These are phyloP conservation scores for Kryptopterus vitreolus DNA, from an alignment of 2,797 vertebrate species.

Conservation along the genomic window DNA sequence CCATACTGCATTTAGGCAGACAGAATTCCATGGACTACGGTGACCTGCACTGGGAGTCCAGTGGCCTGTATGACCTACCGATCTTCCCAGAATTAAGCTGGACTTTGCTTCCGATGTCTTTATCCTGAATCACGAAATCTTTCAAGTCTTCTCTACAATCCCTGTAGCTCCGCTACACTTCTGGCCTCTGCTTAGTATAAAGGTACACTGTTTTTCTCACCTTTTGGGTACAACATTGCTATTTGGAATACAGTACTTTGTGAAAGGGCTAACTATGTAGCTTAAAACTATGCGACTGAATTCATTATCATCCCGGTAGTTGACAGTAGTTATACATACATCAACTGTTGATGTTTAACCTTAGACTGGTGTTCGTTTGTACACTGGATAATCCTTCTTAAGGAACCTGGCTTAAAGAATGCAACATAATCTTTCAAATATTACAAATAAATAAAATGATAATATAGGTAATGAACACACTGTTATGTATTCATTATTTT, in stretches of 20 bases:
- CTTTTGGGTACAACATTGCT: not conserved
- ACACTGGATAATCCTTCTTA: not conserved
- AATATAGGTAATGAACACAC: no score
- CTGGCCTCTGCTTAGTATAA: not conserved
- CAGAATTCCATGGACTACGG: conserved; percentile 20
- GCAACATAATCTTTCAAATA: no score
- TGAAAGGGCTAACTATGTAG: not conserved
- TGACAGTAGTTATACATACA: not conserved
- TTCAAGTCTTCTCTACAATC: not conserved
- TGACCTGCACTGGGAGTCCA: not conserved
- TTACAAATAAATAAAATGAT: no score
- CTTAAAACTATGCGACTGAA: no score
- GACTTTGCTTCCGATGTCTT: conserved; percentile 7
- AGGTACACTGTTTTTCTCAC: not conserved
- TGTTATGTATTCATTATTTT: no score
- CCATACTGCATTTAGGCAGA: conserved; percentile 43
- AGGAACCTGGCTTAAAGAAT: not conserved
- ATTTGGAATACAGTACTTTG: not conserved
- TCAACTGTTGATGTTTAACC: not conserved
- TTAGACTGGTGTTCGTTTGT: not conserved
- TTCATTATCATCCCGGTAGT: not conserved
- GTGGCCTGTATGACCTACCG: not conserved
- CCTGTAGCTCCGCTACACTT: not conserved
- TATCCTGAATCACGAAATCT: conserved; percentile 15
- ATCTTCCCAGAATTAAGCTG: conserved; percentile 18